Evolutionary conservation across 2,113 vertebrate genomes (phyloP).

Genomic region (Mormyrus iriodes): DNA sequence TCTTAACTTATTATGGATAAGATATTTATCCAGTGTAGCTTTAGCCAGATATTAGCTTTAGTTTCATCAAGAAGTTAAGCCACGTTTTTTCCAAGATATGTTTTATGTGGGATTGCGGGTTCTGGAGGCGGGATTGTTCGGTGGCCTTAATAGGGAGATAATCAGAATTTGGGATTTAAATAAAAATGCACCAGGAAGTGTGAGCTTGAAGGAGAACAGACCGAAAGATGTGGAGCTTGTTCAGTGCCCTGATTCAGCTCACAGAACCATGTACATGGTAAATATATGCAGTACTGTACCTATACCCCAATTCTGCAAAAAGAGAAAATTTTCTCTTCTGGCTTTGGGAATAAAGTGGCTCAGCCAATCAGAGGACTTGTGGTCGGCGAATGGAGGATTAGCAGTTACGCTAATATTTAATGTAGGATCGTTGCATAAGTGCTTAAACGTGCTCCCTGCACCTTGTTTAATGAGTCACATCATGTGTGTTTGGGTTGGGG

Average conservation of each 20-base stretch:
- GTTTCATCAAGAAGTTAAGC: background rate
- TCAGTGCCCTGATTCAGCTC: background rate
- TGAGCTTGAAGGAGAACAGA: background rate
- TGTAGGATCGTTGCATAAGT: background rate
- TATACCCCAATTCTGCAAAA: background rate
- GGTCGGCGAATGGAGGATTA: background rate
- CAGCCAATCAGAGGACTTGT: background rate
- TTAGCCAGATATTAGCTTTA: background rate
- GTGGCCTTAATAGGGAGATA: background rate
- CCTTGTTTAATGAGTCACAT: slow-evolving; percentile 14
- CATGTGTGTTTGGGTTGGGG: slow-evolving; percentile 6
- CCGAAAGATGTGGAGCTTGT: background rate
- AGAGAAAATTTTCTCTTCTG: background rate
- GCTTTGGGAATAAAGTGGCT: background rate
- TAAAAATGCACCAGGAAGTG: background rate
- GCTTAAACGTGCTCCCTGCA: background rate
- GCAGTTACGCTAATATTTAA: slow-evolving; percentile 1
- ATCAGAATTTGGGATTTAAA: background rate
- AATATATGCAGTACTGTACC: background rate
- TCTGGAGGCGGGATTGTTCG: background rate
- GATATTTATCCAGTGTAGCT: background rate
- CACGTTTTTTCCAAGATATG: background rate
- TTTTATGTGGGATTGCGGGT: background rate
- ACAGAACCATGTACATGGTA: background rate
- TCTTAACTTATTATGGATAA: background rate